Conservation (phyloP, 2,888 invertebrate species). For the Noctua janthina region DNA sequence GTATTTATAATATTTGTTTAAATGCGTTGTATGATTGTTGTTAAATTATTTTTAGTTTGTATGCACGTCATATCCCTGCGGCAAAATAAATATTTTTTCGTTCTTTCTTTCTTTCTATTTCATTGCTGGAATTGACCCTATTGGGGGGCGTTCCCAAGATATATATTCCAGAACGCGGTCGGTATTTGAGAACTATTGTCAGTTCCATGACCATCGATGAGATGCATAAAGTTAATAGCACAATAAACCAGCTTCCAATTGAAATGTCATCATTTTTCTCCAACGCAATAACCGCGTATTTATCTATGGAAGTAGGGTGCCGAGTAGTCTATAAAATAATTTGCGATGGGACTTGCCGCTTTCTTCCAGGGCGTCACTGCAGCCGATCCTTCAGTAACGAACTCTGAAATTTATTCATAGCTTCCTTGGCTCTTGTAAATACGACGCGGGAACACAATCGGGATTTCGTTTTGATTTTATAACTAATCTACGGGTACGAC, state of each 20-base stretch:
- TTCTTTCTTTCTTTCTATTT: background rate
- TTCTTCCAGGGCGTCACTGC: conserved; percentile 70
- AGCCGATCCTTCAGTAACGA: conserved; percentile 83
- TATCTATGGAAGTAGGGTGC: conserved; percentile 59
- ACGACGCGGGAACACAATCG: conserved; percentile 80
- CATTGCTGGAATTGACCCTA: background rate
- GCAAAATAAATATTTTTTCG: too few species aligned
- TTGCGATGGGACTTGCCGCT: conserved; percentile 74
- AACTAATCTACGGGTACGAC: conserved; percentile 72
- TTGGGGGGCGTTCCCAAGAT: background rate
- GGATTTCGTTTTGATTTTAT: conserved; percentile 82
- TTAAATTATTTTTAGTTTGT: too few species aligned
- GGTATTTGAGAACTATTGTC: background rate
- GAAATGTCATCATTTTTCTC: conserved; percentile 16
- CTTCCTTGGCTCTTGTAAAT: conserved; percentile 82
- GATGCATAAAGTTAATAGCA: conserved; percentile 10
- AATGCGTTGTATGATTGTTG: too few species aligned
- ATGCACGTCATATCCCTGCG: too few species aligned
- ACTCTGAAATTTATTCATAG: conserved; percentile 87
- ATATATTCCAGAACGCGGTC: background rate
- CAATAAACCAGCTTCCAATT: conserved; percentile 15
- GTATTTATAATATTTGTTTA: too few species aligned
- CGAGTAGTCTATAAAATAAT: conserved; percentile 75
- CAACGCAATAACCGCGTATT: conserved; percentile 57
- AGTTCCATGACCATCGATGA: background rate